A percentile compares a stretch with the other conserved stretches of the same genome.
Evolutionary conservation across 2,113 vertebrate genomes (phyloP).

Genomic region (Dromiciops gliroides): DNA sequence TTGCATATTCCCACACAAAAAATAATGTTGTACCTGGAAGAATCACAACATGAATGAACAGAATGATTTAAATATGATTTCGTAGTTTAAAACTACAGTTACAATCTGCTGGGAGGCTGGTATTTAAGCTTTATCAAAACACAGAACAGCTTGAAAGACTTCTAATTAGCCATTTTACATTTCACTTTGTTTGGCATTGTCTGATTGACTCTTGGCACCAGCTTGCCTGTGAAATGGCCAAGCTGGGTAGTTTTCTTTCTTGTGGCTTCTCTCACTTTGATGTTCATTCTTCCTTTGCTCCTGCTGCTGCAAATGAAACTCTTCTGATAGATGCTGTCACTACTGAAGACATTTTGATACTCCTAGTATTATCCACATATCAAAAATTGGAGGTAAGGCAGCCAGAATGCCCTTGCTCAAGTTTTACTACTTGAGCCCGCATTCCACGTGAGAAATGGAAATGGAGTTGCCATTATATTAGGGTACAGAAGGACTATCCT

Average conservation of each 20-base stretch:
- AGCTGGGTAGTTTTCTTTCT: background rate
- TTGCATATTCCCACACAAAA: background rate
- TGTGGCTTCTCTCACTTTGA: background rate
- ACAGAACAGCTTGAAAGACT: background rate
- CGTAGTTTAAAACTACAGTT: background rate
- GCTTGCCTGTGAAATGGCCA: background rate
- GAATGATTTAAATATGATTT: background rate
- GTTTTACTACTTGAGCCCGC: background rate
- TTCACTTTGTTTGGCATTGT: background rate
- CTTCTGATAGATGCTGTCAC: background rate
- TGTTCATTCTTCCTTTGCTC: background rate
- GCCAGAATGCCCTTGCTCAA: background rate
- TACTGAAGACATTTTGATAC: background rate
- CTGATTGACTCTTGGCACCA: background rate
- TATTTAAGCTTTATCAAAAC: background rate
- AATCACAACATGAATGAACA: background rate
- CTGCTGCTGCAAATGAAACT: background rate
- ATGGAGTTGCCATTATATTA: background rate
- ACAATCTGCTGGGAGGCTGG: background rate
- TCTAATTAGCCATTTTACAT: background rate
- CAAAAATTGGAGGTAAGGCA: background rate
- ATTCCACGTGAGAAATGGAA: background rate
- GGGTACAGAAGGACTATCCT: background rate
- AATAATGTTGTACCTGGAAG: background rate
- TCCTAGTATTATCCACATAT: background rate